These are phyloP conservation scores for Scaptomyza polygonia DNA, from an alignment of 2,888 invertebrate genomes.

Conservation along the genomic window DNA sequence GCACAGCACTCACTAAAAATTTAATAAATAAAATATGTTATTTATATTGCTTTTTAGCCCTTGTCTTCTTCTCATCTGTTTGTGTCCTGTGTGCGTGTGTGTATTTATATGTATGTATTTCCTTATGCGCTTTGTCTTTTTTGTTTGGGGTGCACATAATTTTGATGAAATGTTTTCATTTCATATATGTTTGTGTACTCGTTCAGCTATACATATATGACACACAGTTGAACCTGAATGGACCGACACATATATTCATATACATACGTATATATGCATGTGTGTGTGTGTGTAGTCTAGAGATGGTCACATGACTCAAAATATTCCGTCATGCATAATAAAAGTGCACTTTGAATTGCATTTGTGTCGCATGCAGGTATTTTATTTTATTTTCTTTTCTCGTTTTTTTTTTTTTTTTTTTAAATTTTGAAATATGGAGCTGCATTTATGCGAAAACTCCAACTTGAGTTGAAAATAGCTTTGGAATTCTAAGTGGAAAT, in stretches of 20 bases:
- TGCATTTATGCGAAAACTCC: constrained; percentile 3
- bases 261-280: background rate
- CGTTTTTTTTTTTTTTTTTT: background rate
- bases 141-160: constrained; percentile 51
- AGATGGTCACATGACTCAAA: constrained; percentile 50
- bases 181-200: constrained; percentile 28
- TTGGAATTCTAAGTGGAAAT: background rate
- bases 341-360: constrained; percentile 44
- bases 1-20: constrained; percentile 76
- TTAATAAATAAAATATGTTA: constrained; percentile 77
- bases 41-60: constrained; percentile 75
- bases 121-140: constrained; percentile 66
- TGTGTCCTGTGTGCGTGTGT: constrained; percentile 9
- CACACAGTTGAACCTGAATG: constrained; percentile 50
- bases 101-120: constrained; percentile 13
- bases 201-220: too few relatives aligned
- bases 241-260: constrained; percentile 1
- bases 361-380: constrained; percentile 23
- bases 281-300: constrained; percentile 33
- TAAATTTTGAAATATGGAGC: constrained; percentile 4
- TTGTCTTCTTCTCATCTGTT: constrained; percentile 22
- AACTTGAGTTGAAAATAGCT: background rate
- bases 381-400: background rate
- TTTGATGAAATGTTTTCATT: constrained; percentile 72
- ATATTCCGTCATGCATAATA: constrained; percentile 55